Evolutionary conservation across 2,888 invertebrate species (phyloP).

Genomic region (Thysanoteuthis rhombus): DNA sequence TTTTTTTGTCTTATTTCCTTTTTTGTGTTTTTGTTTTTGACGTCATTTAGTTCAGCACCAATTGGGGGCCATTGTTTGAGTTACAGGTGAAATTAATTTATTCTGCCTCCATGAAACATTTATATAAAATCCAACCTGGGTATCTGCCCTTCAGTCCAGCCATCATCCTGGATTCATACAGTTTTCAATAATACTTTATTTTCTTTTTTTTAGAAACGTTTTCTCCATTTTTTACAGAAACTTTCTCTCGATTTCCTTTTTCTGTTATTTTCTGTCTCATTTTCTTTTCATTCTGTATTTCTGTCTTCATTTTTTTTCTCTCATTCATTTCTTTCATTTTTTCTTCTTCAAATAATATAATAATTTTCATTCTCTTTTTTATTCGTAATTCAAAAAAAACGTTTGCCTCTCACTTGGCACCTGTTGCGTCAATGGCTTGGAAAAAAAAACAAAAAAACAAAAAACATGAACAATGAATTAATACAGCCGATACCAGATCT

Average conservation of each 20-base stretch:
- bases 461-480: conserved; percentile 18
- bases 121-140: conserved; percentile 16
- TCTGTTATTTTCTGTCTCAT: neutral
- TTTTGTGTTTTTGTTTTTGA: conserved; percentile 18
- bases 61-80: conserved; percentile 30
- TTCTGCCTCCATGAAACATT: conserved; percentile 28
- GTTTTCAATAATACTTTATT: neutral
- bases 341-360: neutral
- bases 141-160: conserved; percentile 21
- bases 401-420: neutral
- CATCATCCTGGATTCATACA: conserved; percentile 16
- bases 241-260: neutral
- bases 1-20: neutral
- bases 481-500: neutral
- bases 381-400: neutral
- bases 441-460: neutral
- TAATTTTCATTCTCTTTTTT: neutral
- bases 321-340: neutral
- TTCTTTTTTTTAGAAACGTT: neutral
- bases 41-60: conserved; percentile 32
- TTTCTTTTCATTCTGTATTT: neutral
- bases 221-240: neutral
- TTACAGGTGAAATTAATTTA: conserved; percentile 27
- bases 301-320: neutral
- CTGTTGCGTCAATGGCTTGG: conserved; percentile 21